phyloP scores from a whole-genome alignment of 2,888 invertebrate genomes.

The Agonopterix subpropinquella region DNA sequence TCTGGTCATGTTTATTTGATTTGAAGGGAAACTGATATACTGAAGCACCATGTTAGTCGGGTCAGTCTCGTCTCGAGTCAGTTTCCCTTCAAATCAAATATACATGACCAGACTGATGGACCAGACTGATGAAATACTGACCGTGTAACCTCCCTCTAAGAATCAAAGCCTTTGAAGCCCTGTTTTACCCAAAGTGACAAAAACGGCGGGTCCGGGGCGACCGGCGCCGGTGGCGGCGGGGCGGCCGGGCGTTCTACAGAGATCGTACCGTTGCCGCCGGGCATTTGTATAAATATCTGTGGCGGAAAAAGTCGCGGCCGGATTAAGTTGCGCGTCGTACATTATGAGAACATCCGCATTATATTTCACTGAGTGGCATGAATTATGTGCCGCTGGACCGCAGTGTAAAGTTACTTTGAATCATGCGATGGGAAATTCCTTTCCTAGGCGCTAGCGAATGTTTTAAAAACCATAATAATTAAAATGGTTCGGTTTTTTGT shows the following conservation, averaged over 20 bases:
- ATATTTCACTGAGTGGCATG: slow-evolving; percentile 65
- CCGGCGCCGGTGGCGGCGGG: slow-evolving; percentile 19
- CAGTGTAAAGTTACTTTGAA: slow-evolving; percentile 53
- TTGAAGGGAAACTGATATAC: too few species aligned
- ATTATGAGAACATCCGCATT: slow-evolving; percentile 67
- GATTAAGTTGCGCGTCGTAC: slow-evolving; percentile 67
- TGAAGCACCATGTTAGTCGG: too few species aligned
- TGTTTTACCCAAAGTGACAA: slow-evolving; percentile 2
- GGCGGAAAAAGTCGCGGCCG: slow-evolving; percentile 54
- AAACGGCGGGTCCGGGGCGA: slow-evolving; percentile 10
- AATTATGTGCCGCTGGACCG: slow-evolving; percentile 56
- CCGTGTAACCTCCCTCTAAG: too few species aligned
- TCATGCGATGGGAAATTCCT: slow-evolving; percentile 46
- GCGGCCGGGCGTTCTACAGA: slow-evolving; percentile 27
- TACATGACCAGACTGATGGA: too few species aligned
- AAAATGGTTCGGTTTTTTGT: not conserved
- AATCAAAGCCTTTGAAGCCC: too few species aligned
- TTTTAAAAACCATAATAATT: slow-evolving; percentile 10
- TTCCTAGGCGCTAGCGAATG: slow-evolving; percentile 19
- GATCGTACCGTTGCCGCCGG: slow-evolving; percentile 25
- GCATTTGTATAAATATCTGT: slow-evolving; percentile 51
- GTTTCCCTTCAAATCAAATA: too few species aligned
- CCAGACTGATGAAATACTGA: too few species aligned
- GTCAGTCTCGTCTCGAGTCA: too few species aligned
- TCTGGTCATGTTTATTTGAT: too few species aligned